A percentile compares a stretch with the other conserved stretches of the same genome.
Conservation (phyloP, 35 echinoderm and acorn worm genomes). For the Patiria miniata region DNA sequence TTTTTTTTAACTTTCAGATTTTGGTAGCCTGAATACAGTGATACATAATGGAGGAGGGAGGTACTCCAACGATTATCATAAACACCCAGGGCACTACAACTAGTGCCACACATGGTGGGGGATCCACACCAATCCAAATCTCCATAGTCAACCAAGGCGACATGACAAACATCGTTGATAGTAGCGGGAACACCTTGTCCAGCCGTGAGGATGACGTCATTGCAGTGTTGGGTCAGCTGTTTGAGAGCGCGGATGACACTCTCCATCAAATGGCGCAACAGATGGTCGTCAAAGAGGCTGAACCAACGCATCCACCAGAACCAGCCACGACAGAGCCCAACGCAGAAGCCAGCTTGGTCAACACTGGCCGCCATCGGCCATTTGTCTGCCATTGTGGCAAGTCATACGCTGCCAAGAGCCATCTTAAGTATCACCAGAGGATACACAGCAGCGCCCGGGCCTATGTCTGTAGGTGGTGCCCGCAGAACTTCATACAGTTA, state of each 20-base stretch:
- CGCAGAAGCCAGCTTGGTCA: neutral
- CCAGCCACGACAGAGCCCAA: neutral
- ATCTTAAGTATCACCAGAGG: slow-evolving; percentile 63
- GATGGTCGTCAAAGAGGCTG: neutral
- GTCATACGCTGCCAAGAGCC: slow-evolving; percentile 31
- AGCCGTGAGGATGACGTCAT: slow-evolving; percentile 11
- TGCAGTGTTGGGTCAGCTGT: neutral
- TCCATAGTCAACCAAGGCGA: neutral
- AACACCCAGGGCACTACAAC: neutral
- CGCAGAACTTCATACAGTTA: slow-evolving; percentile 52
- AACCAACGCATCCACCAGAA: neutral
- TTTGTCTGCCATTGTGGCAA: slow-evolving; percentile 51
- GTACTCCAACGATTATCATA: neutral
- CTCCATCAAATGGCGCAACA: neutral
- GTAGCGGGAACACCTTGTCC: neutral
- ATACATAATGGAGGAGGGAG: neutral
- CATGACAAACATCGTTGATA: neutral
- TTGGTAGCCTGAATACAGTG: neutral
- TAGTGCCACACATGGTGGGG: neutral
- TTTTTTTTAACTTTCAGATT: neutral
- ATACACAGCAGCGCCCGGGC: slow-evolving; percentile 51
- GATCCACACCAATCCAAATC: neutral
- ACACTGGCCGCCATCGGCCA: neutral
- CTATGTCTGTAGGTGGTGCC: slow-evolving; percentile 59
- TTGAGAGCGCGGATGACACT: slow-evolving; percentile 15